phyloP scores from a whole-genome alignment of 2,888 invertebrate species.

The Rhimphoctona megacephalus region DNA sequence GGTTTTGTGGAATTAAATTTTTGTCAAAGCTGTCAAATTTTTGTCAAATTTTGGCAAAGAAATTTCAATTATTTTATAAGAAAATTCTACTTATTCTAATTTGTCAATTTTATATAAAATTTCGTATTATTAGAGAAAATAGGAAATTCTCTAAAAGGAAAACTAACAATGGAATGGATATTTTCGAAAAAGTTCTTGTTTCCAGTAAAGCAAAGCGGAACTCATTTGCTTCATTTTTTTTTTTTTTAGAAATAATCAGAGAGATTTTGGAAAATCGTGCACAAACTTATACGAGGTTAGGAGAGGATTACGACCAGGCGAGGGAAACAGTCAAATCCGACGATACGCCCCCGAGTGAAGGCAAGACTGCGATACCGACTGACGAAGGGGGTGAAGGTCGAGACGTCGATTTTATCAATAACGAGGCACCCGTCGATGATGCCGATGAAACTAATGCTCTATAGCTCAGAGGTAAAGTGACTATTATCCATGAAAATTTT shows the following conservation, averaged over 20 bases:
- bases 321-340: conserved; percentile 66
- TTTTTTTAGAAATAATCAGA: conserved; percentile 88
- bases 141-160: too few species aligned
- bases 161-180: background rate
- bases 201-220: background rate
- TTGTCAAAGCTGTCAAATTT: too few species aligned
- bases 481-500: background rate
- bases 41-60: too few species aligned
- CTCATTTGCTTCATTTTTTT: background rate
- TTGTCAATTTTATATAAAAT: too few species aligned
- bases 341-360: conserved; percentile 65
- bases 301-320: conserved; percentile 81
- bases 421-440: conserved; percentile 63
- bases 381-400: conserved; percentile 77
- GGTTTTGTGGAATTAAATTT: too few species aligned
- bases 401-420: conserved; percentile 66
- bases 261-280: conserved; percentile 92
- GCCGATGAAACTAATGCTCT: conserved; percentile 38
- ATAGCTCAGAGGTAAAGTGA: conserved; percentile 54
- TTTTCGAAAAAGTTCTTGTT: background rate
- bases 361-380: conserved; percentile 74
- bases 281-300: conserved; percentile 86
- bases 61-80: too few species aligned
- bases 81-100: too few species aligned
- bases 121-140: too few species aligned